phyloP scores from a whole-genome alignment of 2,113 vertebrate genomes.

The Tragulus kanchil region DNA sequence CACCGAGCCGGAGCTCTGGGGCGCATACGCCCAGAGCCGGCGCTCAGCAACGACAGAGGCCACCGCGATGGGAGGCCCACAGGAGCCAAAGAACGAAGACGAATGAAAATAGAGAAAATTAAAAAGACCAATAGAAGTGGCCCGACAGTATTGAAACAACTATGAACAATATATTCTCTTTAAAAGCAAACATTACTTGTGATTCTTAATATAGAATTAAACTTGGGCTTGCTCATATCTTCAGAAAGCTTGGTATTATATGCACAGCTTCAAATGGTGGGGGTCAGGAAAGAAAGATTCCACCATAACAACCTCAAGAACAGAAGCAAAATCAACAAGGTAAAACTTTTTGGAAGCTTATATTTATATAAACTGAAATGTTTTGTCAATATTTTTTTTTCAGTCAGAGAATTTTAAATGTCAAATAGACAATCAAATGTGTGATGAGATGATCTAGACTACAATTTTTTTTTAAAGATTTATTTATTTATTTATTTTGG shows the following conservation, averaged over 20 bases:
- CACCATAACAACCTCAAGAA: background rate
- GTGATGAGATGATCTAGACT: background rate
- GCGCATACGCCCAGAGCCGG: too few relatives aligned
- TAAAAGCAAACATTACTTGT: background rate
- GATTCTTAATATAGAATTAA: background rate
- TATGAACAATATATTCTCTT: background rate
- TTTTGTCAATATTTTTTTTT: constrained; percentile 3
- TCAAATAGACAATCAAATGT: background rate
- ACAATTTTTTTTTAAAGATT: too few relatives aligned
- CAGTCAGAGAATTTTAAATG: background rate
- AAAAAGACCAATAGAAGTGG: too few relatives aligned
- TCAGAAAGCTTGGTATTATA: background rate
- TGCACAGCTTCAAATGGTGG: background rate
- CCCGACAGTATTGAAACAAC: background rate
- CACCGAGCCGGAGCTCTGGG: too few relatives aligned
- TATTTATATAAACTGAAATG: background rate
- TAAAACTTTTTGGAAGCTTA: background rate
- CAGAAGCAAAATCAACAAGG: background rate
- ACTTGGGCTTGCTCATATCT: background rate
- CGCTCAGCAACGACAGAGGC: too few relatives aligned
- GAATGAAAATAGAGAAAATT: too few relatives aligned
- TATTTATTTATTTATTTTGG: too few relatives aligned
- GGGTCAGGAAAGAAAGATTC: background rate
- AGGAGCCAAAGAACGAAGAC: too few relatives aligned
- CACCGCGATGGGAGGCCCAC: too few relatives aligned